These are phyloP conservation scores for Oryctolagus cuniculus DNA, from an alignment of 2,113 vertebrate species.

Conservation along the genomic window mOryCun1.1 NC_091432.1:75343001-75343500, in stretches of 20 bases:
- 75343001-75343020: background rate
- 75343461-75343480: background rate
- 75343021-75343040: background rate
- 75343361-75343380: constrained; percentile 30
- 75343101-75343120: background rate
- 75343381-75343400: constrained; percentile 19
- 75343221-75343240: background rate
- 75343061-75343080: background rate
- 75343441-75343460: background rate
- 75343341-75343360: background rate
- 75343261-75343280: background rate
- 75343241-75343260: background rate
- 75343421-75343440: background rate
- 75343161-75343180: background rate
- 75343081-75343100: background rate
- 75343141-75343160: background rate
- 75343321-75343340: constrained; percentile 46
- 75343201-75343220: constrained; percentile 28
- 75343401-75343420: background rate
- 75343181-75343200: background rate
- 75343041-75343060: background rate
- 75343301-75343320: background rate
- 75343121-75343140: background rate
- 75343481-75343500: background rate
- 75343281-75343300: background rate